Evolutionary conservation across 23 tunicate genomes (phyloP).

Genomic region (Ciona savignyi): DNA sequence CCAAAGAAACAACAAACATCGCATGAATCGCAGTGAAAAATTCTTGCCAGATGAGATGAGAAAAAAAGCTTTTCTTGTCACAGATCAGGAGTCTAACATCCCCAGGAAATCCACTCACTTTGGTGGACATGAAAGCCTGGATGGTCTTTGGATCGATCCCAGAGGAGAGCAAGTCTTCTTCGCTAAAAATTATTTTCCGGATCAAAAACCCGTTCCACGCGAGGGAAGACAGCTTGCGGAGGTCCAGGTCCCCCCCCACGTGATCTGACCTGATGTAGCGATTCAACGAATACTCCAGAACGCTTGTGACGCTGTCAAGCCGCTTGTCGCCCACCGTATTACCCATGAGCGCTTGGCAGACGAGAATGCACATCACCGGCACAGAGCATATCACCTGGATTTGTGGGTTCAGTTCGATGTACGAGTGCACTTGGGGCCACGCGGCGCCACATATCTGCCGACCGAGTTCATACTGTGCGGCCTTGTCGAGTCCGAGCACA

Average conservation of each 20-base stretch:
- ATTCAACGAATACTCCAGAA: not conserved
- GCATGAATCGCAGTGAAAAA: not conserved
- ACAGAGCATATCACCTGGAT: not conserved
- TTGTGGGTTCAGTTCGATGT: not conserved
- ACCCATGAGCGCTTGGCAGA: not conserved
- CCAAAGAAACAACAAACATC: not conserved
- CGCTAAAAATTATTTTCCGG: not conserved
- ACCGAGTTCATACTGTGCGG: not conserved
- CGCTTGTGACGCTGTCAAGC: not conserved
- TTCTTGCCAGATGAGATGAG: not conserved
- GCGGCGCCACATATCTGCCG: not conserved
- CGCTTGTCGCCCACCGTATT: not conserved
- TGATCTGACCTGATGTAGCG: not conserved
- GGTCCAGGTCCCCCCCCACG: not conserved
- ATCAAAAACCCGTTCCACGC: not conserved
- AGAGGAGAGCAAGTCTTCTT: not conserved
- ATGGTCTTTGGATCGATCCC: not conserved
- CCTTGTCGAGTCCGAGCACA: not conserved
- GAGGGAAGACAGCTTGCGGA: not conserved
- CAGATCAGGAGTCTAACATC: not conserved
- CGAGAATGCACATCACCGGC: not conserved
- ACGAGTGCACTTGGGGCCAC: not conserved
- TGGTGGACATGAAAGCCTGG: not conserved
- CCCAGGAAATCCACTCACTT: not conserved
- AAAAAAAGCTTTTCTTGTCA: not conserved